Evolutionary conservation across 2,888 invertebrate species (phyloP), one percentile per base, ranked within the genome.

Genomic region (Carterocephalus palaemon): DNA sequence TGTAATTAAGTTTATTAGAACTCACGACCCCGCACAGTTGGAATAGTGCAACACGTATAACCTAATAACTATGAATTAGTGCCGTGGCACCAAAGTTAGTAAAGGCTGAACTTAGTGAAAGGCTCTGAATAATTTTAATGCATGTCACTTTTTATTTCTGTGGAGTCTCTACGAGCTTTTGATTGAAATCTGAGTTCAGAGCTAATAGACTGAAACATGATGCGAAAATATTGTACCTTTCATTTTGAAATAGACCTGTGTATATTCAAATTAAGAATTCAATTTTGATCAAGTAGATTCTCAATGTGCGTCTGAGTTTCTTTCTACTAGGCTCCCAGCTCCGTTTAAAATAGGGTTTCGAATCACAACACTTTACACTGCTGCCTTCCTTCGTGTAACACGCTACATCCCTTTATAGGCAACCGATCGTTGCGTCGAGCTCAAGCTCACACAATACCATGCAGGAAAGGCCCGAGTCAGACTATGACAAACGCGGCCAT

Each of bases 401-500:
- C 74, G 61, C 59, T 59, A 63, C 76, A 75, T 82, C 77, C 74
- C 76, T 81, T 83, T 84, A 64, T 84, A 86, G 85, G 84, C 85
- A 73, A 78, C 75, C 82, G 75, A 83, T 82, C 81, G 77, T 84
- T 81, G 78, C 75, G 65, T 78, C 85, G 75, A 76, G 83, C 65
- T 79, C 84, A 70, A 77, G 78, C 72, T 75, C 82, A 70, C 78
- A 68, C 75, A 81, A 70, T 76, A 79, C 83, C 73, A 61, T 72
- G 66, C 77, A 64, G 74, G 83, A 78, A 71, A 75, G 60, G 67
- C 76, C 64, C 49, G 78, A 62, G 56, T 75, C 84, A 57, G 81
- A 82, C 56, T 67, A 79, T 63, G 83, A 83, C 70, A 84, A 78
- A 76, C 75, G 79, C 54, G 88, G 85, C 74, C 93, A 93, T 88